These are phyloP conservation scores for Trichonephila clavipes DNA, from an alignment of 1,140 invertebrate species.

Conservation along the genomic window DNA sequence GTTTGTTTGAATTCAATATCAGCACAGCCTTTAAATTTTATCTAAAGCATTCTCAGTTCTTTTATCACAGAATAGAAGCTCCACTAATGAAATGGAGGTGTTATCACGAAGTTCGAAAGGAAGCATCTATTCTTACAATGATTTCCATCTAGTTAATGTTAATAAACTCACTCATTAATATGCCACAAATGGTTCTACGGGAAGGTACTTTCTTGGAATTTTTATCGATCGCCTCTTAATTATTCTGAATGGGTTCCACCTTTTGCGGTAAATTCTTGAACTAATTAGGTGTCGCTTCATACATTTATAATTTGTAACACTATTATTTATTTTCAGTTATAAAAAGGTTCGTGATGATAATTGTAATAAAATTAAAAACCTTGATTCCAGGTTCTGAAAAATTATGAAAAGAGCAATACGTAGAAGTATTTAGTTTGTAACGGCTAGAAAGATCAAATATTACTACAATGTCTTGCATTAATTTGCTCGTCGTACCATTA, in stretches of 20 bases:
- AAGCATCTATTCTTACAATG: background rate
- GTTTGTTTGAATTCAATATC: too few species aligned
- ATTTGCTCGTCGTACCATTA: too few species aligned
- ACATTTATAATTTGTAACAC: background rate
- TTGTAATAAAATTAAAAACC: background rate
- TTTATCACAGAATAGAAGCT: background rate
- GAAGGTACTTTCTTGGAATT: background rate
- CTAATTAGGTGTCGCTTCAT: background rate
- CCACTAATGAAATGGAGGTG: constrained; percentile 15
- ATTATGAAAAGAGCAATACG: background rate
- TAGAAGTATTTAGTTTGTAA: background rate
- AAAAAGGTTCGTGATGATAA: background rate
- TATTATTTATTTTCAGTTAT: background rate
- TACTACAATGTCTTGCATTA: too few species aligned
- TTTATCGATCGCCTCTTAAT: background rate
- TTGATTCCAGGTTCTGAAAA: background rate
- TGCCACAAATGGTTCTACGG: background rate
- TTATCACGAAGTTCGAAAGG: background rate
- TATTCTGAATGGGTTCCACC: background rate
- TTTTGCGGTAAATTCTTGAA: background rate
- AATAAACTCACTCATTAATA: constrained; percentile 15
- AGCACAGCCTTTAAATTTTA: background rate
- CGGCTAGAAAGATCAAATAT: too few species aligned
- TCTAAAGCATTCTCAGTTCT: background rate
- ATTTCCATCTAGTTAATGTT: constrained; percentile 5